Evolutionary conservation across 2,888 invertebrate genomes (phyloP).

Genomic region (Scaptomyza reducta): DNA sequence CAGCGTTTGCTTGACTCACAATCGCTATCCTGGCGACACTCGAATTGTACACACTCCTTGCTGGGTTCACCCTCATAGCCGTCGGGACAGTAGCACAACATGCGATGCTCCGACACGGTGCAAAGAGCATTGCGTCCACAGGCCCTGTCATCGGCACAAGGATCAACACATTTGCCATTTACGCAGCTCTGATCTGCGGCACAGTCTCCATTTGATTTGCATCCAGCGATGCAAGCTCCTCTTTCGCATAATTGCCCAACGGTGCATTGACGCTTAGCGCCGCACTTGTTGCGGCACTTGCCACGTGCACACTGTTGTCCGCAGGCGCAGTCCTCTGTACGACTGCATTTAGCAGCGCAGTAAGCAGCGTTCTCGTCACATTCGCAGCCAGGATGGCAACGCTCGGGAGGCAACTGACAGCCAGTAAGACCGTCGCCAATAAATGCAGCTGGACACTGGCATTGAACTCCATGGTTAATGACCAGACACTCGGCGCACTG

Average conservation of each 20-base stretch:
- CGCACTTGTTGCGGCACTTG: constrained; percentile 90
- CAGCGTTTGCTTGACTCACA: constrained; percentile 92
- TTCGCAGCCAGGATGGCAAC: constrained; percentile 91
- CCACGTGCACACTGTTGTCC: constrained; percentile 91
- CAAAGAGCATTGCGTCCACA: constrained; percentile 94
- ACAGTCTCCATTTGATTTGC: constrained; percentile 92
- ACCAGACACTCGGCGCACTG: constrained; percentile 93
- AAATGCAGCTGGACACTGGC: constrained; percentile 92
- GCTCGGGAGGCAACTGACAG: constrained; percentile 89
- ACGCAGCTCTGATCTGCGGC: constrained; percentile 90
- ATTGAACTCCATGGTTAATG: constrained; percentile 92
- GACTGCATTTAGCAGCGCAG: constrained; percentile 89
- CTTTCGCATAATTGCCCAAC: constrained; percentile 91
- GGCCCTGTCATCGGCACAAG: constrained; percentile 88
- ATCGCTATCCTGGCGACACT: constrained; percentile 90
- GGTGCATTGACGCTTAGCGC: constrained; percentile 87
- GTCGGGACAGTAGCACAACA: constrained; percentile 94
- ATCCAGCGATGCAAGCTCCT: constrained; percentile 91
- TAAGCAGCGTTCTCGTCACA: constrained; percentile 91
- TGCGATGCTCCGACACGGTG: constrained; percentile 91
- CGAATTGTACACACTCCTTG: constrained; percentile 90
- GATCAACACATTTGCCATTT: constrained; percentile 88
- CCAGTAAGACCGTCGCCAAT: constrained; percentile 92
- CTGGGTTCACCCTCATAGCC: constrained; percentile 93
- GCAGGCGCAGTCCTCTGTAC: constrained; percentile 90